Evolutionary conservation across 1,140 invertebrate species (phyloP), one percentile per base, ranked within the genome.

Genomic region (Drosophila simulans): DNA sequence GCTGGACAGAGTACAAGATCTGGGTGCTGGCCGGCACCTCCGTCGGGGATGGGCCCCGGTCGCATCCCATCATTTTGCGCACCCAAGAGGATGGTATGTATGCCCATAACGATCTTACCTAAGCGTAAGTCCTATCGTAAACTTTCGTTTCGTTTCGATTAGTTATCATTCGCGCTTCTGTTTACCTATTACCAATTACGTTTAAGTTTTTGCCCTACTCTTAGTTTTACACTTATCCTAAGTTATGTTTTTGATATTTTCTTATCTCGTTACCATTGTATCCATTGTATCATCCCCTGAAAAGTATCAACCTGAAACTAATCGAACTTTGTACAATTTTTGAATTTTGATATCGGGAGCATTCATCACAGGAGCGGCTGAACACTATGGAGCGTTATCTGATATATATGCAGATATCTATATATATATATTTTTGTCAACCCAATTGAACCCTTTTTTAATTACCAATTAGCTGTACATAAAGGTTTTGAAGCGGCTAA

Each of bases 11-110:
- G 91, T 99, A 99, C 94, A 95, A 97, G 90, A 97, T 99, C 74
- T 98, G 97, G 97, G 96, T 99, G 80, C 93, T 98, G 73, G 98
- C 98, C 52, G 97, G 97, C 90, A 99, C 98, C 74, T 96, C 95
- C 83, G 96, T 98, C 65, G 98, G 98, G 85, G 97, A 99, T 92
- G 97, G 97, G 17, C 97, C 98, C 27, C 94, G 96, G 91, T 97
- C 96, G 82, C 96, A 96, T 93, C 97, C 97, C 60, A 96, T 99
- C 93, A 95, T 95, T 86, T 95, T 98, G 82, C 96, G 96, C 94
- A 99, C 98, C 71, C 97, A 98, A 92, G 98, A 99, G 96, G 98
- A 98, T 96, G 98, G 98, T 99, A 99, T 95, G 97, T 98, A 95
- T 94, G 93, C 57, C 70, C 70, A 56, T 77, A 66, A 66, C 68